Evolutionary conservation across 2,113 vertebrate genomes (phyloP).

Genomic region (Vanacampus margaritifer): DNA sequence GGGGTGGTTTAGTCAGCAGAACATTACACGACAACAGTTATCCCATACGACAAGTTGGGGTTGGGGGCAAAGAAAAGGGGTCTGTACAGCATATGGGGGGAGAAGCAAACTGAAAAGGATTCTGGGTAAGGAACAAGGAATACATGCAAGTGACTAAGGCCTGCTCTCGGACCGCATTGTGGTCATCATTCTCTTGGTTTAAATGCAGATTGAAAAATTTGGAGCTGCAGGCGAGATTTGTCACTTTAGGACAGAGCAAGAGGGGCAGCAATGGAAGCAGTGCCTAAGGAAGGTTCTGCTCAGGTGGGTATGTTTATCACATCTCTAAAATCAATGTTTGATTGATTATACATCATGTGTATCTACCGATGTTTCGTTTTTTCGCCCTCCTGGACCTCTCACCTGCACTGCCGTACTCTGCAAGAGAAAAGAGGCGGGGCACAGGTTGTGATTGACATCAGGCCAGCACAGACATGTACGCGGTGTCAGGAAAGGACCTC

Average conservation of each 20-base stretch:
- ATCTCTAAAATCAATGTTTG: slow-evolving; percentile 32
- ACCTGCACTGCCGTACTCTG: slow-evolving; percentile 83
- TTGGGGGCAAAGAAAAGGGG: slow-evolving; percentile 42
- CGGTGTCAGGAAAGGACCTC: slow-evolving; percentile 59
- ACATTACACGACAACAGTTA: slow-evolving; percentile 37
- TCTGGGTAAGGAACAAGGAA: slow-evolving; percentile 48
- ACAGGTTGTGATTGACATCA: slow-evolving; percentile 75
- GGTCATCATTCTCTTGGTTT: slow-evolving; percentile 38
- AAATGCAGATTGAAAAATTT: slow-evolving; percentile 18
- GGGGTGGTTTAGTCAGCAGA: slow-evolving; percentile 38
- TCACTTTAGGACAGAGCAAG: slow-evolving; percentile 55
- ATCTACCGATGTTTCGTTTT: slow-evolving; percentile 82
- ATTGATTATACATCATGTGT: slow-evolving; percentile 69
- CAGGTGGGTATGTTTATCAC: slow-evolving; percentile 36
- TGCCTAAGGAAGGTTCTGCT: slow-evolving; percentile 63
- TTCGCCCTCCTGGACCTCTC: slow-evolving; percentile 81
- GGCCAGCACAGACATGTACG: slow-evolving; percentile 75
- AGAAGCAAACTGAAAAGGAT: slow-evolving; percentile 63
- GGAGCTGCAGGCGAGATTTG: slow-evolving; percentile 54
- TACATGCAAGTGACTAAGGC: slow-evolving; percentile 76
- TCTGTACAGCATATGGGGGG: slow-evolving; percentile 57
- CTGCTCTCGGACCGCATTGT: slow-evolving; percentile 51
- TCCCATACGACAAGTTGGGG: slow-evolving; percentile 49
- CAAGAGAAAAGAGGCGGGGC: slow-evolving; percentile 79
- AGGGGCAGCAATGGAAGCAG: slow-evolving; percentile 67